Conservation (phyloP, 1,140 invertebrate species). For the Brachionus paranguensis region DNA sequence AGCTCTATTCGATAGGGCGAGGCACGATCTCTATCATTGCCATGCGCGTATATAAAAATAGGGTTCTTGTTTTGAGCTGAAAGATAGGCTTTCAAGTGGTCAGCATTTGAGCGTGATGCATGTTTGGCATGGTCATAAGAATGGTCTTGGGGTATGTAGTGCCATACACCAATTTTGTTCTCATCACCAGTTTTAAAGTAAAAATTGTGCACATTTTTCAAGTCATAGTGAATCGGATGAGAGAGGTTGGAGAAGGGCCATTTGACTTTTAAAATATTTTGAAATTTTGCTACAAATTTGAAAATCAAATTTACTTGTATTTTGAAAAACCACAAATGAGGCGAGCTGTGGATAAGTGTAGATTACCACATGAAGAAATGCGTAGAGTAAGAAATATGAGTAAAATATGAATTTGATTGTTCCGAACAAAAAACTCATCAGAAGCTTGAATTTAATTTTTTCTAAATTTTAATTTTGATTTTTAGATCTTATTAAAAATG, state of each 20-base stretch:
- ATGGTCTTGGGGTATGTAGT: background rate
- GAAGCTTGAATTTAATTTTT: background rate
- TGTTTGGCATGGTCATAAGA: background rate
- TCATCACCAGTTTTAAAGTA: background rate
- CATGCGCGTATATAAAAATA: conserved; percentile 23
- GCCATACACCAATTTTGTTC: conserved; percentile 24
- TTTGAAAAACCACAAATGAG: background rate
- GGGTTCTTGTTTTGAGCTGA: background rate
- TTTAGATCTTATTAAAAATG: background rate
- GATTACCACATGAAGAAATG: background rate
- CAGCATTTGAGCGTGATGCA: background rate
- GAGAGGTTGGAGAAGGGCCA: conserved; percentile 4
- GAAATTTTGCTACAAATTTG: background rate
- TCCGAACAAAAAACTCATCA: background rate
- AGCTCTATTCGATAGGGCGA: background rate
- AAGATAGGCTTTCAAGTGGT: conserved; percentile 3
- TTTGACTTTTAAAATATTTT: background rate
- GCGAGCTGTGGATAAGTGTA: background rate
- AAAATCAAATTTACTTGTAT: background rate
- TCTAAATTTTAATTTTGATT: background rate
- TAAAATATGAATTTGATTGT: background rate
- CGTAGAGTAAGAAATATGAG: background rate
- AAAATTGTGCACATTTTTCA: conserved; percentile 16
- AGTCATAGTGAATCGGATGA: background rate
- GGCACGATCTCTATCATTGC: conserved; percentile 15